phyloP scores from a whole-genome alignment of 2,797 vertebrate species.

The Leptodactylus fallax region DNA sequence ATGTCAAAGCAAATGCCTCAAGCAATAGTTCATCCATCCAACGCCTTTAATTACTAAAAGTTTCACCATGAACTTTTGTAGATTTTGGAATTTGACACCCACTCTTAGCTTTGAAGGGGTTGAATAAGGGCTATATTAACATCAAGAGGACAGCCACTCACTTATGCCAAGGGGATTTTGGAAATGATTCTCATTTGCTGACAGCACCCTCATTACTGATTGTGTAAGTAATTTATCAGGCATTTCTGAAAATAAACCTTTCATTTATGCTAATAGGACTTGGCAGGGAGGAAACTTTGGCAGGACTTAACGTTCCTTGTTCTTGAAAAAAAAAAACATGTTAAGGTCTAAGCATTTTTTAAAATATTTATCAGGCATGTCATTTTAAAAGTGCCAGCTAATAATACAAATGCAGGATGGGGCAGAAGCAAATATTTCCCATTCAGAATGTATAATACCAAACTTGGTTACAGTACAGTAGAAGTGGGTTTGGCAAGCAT shows the following conservation, averaged over 20 bases:
- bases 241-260: slow-evolving; percentile 88
- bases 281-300: slow-evolving; percentile 82
- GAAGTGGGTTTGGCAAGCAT: slow-evolving; percentile 31
- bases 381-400: slow-evolving; percentile 72
- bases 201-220: slow-evolving; percentile 85
- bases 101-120: slow-evolving; percentile 41
- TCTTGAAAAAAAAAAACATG: slow-evolving; percentile 69
- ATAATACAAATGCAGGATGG: slow-evolving; percentile 74
- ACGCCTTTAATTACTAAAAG: slow-evolving; percentile 1
- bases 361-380: slow-evolving; percentile 70
- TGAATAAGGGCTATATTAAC: slow-evolving; percentile 64
- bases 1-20: neutral
- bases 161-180: slow-evolving; percentile 78
- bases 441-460: slow-evolving; percentile 65
- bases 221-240: slow-evolving; percentile 86
- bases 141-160: slow-evolving; percentile 70
- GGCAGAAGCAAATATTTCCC: slow-evolving; percentile 69
- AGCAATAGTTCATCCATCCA: neutral
- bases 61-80: neutral
- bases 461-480: slow-evolving; percentile 66
- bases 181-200: slow-evolving; percentile 82
- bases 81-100: slow-evolving; percentile 29
- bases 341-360: slow-evolving; percentile 73
- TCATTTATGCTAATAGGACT: slow-evolving; percentile 86
- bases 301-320: slow-evolving; percentile 80